phyloP scores from a whole-genome alignment of 2,113 vertebrate genomes.

The Zosterops hypoxanthus region DNA sequence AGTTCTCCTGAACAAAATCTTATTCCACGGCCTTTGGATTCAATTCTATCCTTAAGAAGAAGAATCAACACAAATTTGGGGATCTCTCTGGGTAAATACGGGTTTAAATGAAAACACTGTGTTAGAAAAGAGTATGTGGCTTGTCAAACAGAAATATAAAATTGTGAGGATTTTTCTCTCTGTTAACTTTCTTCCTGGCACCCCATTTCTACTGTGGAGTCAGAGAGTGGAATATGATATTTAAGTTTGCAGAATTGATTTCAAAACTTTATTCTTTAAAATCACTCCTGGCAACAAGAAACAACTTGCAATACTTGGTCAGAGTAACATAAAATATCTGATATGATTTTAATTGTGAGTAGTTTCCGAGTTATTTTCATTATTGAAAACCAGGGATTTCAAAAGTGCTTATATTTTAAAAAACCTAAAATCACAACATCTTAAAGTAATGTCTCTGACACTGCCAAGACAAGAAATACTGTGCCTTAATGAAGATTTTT shows the following conservation, averaged over 20 bases:
- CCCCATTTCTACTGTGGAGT: not conserved
- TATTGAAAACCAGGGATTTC: not conserved
- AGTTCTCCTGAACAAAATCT: not conserved
- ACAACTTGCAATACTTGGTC: not conserved
- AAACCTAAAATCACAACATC: not conserved
- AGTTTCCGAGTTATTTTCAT: not conserved
- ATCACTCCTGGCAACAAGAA: not conserved
- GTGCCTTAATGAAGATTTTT: not conserved
- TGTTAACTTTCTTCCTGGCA: rapidly evolving
- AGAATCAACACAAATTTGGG: not conserved
- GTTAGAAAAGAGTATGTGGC: not conserved
- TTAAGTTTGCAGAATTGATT: not conserved
- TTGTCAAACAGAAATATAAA: not conserved
- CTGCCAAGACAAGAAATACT: not conserved
- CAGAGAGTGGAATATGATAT: rapidly evolving
- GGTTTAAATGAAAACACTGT: not conserved
- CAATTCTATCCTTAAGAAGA: not conserved
- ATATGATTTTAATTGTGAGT: not conserved
- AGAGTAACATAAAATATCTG: not conserved
- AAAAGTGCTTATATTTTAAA: not conserved
- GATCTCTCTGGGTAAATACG: not conserved
- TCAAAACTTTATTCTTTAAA: not conserved
- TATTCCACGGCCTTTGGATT: not conserved
- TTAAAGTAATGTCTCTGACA: not conserved
- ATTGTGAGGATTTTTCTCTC: not conserved